Conservation (phyloP, 2,797 vertebrate genomes). For the Chrysocyon brachyurus region DNA sequence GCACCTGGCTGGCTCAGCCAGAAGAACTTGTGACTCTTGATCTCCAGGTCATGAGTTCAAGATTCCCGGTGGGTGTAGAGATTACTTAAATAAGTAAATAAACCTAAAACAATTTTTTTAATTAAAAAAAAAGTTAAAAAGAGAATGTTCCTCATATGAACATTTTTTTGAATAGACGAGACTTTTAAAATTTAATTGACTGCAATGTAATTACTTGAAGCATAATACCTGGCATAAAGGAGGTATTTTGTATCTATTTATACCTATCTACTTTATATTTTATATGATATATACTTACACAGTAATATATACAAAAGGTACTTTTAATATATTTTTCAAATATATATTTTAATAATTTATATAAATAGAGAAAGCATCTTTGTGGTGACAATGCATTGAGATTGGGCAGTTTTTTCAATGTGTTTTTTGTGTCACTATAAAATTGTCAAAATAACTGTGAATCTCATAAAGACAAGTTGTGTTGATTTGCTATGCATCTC, state of each 20-base stretch:
- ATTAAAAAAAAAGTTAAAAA: not conserved
- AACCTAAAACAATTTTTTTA: too few relatives aligned
- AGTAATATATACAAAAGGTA: not conserved
- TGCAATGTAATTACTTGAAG: constrained; percentile 44
- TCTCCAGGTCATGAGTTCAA: not conserved
- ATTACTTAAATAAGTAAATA: not conserved
- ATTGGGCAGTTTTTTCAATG: not conserved
- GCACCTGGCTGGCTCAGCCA: not conserved
- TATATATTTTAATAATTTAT: not conserved
- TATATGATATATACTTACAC: not conserved
- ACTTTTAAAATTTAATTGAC: not conserved
- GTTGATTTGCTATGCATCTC: not conserved
- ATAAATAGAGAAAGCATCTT: not conserved
- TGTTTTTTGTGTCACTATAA: not conserved
- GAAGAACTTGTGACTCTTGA: not conserved
- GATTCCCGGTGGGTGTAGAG: not conserved
- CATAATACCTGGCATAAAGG: not conserved
- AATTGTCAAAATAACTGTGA: constrained; percentile 25
- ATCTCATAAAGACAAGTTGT: not conserved
- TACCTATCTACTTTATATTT: not conserved
- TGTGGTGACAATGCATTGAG: not conserved
- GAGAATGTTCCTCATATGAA: not conserved
- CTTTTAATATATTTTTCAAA: not conserved
- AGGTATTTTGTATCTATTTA: not conserved
- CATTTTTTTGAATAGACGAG: not conserved